These are phyloP conservation scores for Hoplodrina blanda DNA, from an alignment of 2,888 invertebrate species.

Conservation along the genomic window DNA sequence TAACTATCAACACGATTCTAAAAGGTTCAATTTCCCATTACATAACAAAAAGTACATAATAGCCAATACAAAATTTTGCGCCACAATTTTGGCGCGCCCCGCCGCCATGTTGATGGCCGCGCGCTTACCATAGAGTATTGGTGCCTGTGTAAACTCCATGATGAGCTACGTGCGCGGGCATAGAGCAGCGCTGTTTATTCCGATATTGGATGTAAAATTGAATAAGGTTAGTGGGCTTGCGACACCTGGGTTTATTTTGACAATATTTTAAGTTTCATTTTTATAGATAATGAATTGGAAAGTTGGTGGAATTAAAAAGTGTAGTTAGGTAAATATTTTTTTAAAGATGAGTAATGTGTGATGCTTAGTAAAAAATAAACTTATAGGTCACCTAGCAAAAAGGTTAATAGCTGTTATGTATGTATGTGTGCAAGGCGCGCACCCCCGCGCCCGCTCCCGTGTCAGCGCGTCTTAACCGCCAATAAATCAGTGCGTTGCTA, in stretches of 20 bases:
- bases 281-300: constrained; percentile 12
- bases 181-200: constrained; percentile 62
- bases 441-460: too few relatives aligned
- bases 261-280: constrained; percentile 38
- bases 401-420: too few relatives aligned
- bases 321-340: too few relatives aligned
- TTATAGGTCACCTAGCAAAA: too few relatives aligned
- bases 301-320: neutral
- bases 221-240: constrained; percentile 47
- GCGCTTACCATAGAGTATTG: constrained; percentile 64
- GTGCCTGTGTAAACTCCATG: constrained; percentile 75
- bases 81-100: constrained; percentile 37
- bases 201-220: constrained; percentile 57
- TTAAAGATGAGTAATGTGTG: too few relatives aligned
- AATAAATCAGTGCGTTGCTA: too few relatives aligned
- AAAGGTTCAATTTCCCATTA: neutral
- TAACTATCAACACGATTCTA: neutral
- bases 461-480: too few relatives aligned
- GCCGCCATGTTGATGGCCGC: constrained; percentile 58
- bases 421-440: too few relatives aligned
- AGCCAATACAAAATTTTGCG: constrained; percentile 22
- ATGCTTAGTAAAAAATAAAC: too few relatives aligned
- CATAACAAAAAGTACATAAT: neutral
- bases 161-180: constrained; percentile 79
- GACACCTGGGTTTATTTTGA: constrained; percentile 33